Evolutionary conservation across 2,888 invertebrate genomes (phyloP).

Genomic region (Anodontia alba): DNA sequence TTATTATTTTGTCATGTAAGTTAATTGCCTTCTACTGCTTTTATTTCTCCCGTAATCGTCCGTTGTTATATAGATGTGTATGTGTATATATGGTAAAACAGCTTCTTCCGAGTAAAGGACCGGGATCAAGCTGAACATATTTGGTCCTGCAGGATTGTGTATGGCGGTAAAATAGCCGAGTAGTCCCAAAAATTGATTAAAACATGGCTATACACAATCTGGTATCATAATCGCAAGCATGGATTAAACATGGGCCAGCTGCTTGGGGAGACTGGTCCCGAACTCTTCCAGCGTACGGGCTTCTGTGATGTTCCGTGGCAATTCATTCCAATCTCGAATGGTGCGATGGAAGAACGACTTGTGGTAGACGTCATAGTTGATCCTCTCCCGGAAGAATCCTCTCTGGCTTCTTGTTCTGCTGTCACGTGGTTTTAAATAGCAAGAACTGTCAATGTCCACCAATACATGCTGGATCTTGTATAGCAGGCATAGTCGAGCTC

Average conservation of each 20-base stretch:
- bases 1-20: too few species aligned
- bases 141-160: constrained; percentile 12
- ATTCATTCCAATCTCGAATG: constrained; percentile 17
- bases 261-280: not conserved
- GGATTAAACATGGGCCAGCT: not conserved
- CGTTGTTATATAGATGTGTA: too few species aligned
- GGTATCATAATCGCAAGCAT: not conserved
- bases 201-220: constrained; percentile 4
- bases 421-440: constrained; percentile 7
- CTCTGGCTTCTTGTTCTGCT: constrained; percentile 18
- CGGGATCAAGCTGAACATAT: not conserved
- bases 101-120: constrained; percentile 8
- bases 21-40: too few species aligned
- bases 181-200: not conserved
- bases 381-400: constrained; percentile 8
- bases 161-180: constrained; percentile 6
- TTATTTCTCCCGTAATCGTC: too few species aligned
- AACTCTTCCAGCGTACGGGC: constrained; percentile 20
- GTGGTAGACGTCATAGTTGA: not conserved
- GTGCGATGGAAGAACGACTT: constrained; percentile 20
- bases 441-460: constrained; percentile 5
- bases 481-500: constrained; percentile 4
- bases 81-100: too few species aligned
- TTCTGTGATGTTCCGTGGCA: constrained; percentile 6
- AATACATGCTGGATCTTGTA: constrained; percentile 12